phyloP scores from a whole-genome alignment of 2,888 invertebrate species.

The Eristalis arbustorum region DNA sequence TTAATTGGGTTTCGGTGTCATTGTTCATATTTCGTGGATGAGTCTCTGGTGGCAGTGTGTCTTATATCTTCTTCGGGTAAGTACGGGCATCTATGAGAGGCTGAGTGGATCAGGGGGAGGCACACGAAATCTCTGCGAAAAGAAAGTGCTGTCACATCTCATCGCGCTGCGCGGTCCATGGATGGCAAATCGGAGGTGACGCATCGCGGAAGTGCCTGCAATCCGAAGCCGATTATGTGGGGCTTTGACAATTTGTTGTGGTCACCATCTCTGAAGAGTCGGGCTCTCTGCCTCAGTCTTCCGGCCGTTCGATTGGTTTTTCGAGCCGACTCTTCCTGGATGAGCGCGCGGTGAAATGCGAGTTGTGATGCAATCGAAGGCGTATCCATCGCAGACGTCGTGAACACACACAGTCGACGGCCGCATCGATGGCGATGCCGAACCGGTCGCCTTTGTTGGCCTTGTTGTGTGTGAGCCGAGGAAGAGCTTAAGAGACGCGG shows the following conservation, averaged over 20 bases:
- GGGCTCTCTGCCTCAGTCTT: conserved; percentile 12
- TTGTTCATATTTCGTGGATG: conserved; percentile 45
- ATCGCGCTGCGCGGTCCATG: not conserved
- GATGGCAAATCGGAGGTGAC: conserved; percentile 30
- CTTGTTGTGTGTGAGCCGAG: not conserved
- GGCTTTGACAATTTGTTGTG: conserved; percentile 22
- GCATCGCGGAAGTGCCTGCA: conserved; percentile 49
- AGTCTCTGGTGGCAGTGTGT: conserved; percentile 15
- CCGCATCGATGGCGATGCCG: not conserved
- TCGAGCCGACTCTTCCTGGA: not conserved
- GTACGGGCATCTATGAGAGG: conserved; percentile 16
- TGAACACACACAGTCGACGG: conserved; percentile 4
- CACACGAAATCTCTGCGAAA: not conserved
- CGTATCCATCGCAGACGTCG: conserved; percentile 40
- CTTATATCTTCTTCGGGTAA: conserved; percentile 34
- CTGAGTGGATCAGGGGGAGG: not conserved
- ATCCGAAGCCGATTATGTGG: conserved; percentile 5
- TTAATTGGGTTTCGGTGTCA: conserved; percentile 66
- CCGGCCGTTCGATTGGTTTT: no score
- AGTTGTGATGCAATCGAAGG: conserved; percentile 46
- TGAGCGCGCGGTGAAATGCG: not conserved
- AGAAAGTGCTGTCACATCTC: conserved; percentile 43
- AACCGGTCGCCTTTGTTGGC: no score
- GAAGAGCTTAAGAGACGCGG: not conserved
- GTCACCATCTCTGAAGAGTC: conserved; percentile 12